Conservation (phyloP, 2,888 invertebrate species). For the Drosophila neoperkinsi region DNA sequence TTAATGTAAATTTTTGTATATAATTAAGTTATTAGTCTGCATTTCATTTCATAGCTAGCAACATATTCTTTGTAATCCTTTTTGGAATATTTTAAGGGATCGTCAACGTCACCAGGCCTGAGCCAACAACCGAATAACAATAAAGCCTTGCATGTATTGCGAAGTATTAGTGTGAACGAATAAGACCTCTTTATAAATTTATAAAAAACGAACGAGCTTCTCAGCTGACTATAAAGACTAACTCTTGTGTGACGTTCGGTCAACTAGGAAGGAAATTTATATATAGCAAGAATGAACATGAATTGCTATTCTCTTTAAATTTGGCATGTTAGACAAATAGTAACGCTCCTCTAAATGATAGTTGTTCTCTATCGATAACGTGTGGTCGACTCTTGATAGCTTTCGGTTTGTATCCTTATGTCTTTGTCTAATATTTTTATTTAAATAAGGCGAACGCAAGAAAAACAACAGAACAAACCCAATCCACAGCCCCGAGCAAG, state of each 20-base stretch:
- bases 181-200: too few species aligned
- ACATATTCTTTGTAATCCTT: not conserved
- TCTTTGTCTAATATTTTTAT: not conserved
- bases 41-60: not conserved
- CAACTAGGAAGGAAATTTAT: too few species aligned
- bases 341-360: not conserved
- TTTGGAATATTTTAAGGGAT: not conserved
- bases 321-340: not conserved
- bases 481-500: too few species aligned
- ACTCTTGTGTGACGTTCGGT: too few species aligned
- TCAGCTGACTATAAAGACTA: too few species aligned
- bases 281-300: not conserved
- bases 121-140: not conserved
- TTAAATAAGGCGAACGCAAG: not conserved
- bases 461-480: too few species aligned
- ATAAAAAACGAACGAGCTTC: too few species aligned
- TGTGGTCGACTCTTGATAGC: not conserved
- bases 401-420: not conserved
- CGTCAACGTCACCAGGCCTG: not conserved
- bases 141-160: not conserved
- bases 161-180: too few species aligned
- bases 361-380: not conserved
- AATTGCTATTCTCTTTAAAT: not conserved
- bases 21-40: not conserved
- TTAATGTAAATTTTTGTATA: fast-evolving